A percentile compares a stretch with the other conserved stretches of the same genome.
Conservation (phyloP, 2,888 invertebrate species). For the Agrochola circellaris region DNA sequence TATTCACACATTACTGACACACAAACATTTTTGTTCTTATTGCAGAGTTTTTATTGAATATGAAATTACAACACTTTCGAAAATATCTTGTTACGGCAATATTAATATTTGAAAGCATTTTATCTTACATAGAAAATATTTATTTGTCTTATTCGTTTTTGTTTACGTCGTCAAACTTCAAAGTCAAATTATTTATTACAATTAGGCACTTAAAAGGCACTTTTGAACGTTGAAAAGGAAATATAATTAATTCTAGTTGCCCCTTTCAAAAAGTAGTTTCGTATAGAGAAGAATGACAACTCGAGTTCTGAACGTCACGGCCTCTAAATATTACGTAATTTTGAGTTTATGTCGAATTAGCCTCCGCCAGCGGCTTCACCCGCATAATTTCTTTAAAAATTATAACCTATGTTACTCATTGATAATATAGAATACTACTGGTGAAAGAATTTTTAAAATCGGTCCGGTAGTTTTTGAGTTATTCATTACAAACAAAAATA, state of each 20-base stretch:
- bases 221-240: background rate
- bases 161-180: background rate
- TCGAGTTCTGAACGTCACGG: background rate
- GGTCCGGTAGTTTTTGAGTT: too few species aligned
- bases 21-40: conserved; percentile 49
- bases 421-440: too few species aligned
- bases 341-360: background rate
- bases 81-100: conserved; percentile 14
- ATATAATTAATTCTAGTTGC: background rate
- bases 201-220: background rate
- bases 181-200: background rate
- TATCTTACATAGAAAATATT: background rate
- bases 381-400: too few species aligned
- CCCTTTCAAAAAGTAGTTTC: background rate
- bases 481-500: too few species aligned
- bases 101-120: background rate
- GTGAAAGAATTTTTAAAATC: too few species aligned
- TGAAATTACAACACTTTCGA: conserved; percentile 37
- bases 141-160: background rate
- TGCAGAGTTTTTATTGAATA: conserved; percentile 26
- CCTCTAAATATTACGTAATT: too few species aligned
- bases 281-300: background rate
- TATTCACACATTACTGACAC: conserved; percentile 52
- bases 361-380: too few species aligned
- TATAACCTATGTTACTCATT: too few species aligned